These are phyloP conservation scores for Chionis minor DNA, from an alignment of 2,113 vertebrate genomes.

Conservation along the genomic window DNA sequence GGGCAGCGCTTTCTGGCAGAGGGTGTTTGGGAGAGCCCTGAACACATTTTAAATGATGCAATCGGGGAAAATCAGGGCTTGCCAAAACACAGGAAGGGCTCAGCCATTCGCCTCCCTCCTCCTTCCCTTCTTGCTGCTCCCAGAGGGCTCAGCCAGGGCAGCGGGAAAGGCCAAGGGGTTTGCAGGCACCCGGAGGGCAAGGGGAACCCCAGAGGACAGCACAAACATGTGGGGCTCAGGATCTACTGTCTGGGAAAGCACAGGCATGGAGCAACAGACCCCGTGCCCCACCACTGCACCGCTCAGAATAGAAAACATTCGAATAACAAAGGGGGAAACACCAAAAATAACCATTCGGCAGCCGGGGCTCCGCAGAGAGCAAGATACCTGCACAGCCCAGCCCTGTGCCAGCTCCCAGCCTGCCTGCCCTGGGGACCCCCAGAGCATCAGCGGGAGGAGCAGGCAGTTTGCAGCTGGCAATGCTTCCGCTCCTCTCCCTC, in stretches of 20 bases:
- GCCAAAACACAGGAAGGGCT: background rate
- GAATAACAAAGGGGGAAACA: background rate
- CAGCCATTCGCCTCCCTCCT: background rate
- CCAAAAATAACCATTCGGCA: background rate
- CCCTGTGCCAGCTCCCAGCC: background rate
- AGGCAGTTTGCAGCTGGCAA: background rate
- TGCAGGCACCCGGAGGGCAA: accelerated
- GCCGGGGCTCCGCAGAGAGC: background rate
- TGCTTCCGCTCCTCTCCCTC: background rate
- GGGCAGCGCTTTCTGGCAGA: background rate
- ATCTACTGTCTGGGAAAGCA: background rate
- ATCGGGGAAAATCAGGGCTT: background rate
- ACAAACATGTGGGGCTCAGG: background rate
- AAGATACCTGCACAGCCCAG: background rate
- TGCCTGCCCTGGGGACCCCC: background rate
- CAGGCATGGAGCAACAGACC: accelerated
- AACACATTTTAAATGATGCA: background rate
- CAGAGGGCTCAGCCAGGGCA: background rate
- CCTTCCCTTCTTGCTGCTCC: background rate
- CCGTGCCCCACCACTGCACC: background rate
- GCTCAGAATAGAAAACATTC: background rate
- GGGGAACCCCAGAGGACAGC: background rate
- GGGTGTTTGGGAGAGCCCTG: background rate
- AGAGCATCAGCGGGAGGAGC: background rate
- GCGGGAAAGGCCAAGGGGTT: background rate